Percentiles rank a stretch among this genome's conserved stretches.
phyloP scores from a whole-genome alignment of 35 echinoderm and acorn worm species.

The Nesometra sesokonis region DNA sequence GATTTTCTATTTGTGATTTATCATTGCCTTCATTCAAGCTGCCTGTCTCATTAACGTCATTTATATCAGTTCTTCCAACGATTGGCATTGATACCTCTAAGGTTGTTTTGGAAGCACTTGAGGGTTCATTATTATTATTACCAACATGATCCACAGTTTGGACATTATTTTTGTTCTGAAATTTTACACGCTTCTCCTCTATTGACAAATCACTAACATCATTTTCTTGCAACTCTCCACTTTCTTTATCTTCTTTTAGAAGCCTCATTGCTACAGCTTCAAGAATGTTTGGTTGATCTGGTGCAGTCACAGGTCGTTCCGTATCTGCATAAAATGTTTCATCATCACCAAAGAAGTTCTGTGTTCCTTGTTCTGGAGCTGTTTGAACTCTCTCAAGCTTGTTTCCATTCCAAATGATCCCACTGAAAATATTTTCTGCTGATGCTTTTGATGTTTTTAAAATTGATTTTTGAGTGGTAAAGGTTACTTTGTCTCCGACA shows the following conservation, averaged over 20 bases:
- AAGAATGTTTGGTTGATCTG: neutral
- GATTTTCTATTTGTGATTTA: neutral
- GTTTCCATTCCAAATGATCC: neutral
- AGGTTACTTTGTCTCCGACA: neutral
- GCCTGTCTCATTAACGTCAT: no score
- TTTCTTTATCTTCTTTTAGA: neutral
- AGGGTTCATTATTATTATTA: neutral
- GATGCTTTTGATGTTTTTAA: neutral
- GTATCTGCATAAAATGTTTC: neutral
- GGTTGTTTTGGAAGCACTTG: neutral
- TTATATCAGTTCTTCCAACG: neutral
- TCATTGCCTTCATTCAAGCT: no score
- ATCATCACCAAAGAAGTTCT: neutral
- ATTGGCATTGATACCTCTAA: neutral
- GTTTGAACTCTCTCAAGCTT: neutral
- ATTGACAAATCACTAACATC: neutral
- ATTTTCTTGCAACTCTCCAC: neutral
- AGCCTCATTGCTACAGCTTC: neutral
- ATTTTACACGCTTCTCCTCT: neutral
- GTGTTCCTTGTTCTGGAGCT: neutral
- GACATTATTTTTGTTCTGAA: neutral
- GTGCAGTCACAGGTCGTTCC: neutral
- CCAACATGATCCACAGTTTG: neutral
- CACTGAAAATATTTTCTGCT: neutral
- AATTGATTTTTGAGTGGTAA: neutral